A percentile compares a stretch with the other conserved stretches of the same genome.
phyloP scores from a whole-genome alignment of 2,113 vertebrate species.

The Telmatochromis sp. region DNA sequence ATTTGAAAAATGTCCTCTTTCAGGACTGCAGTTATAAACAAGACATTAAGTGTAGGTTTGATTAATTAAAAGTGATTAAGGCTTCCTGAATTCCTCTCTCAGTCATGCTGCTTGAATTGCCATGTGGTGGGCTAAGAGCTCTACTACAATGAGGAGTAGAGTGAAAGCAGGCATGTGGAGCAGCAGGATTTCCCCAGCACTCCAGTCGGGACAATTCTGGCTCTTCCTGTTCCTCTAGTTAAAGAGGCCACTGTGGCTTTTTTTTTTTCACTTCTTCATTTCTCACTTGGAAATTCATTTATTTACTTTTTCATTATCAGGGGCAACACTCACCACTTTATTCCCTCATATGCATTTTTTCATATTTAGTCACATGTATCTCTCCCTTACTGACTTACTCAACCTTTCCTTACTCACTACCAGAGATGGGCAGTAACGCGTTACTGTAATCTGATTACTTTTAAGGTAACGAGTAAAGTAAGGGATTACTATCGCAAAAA shows the following conservation, averaged over 20 bases:
- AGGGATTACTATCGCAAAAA: too few species aligned
- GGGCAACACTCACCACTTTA: not conserved
- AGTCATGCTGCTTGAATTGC: not conserved
- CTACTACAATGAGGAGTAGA: conserved; percentile 4
- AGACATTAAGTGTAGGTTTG: conserved; percentile 22
- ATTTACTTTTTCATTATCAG: not conserved
- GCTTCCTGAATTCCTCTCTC: conserved; percentile 20
- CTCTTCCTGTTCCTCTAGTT: not conserved
- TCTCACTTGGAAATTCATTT: not conserved
- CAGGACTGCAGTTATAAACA: conserved; percentile 33
- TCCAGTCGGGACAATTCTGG: not conserved
- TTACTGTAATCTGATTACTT: too few species aligned
- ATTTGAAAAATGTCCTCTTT: conserved; percentile 39
- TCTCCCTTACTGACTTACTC: not conserved
- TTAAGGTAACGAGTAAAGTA: too few species aligned
- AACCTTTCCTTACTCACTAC: not conserved
- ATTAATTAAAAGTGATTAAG: conserved; percentile 16
- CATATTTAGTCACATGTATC: not conserved
- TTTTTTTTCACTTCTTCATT: not conserved
- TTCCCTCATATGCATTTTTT: not conserved
- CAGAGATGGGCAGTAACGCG: too few species aligned
- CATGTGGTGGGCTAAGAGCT: not conserved
- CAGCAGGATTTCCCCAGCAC: conserved; percentile 37
- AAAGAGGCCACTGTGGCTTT: not conserved
- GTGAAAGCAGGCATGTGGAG: conserved; percentile 10